Evolutionary conservation across 2,797 vertebrate genomes (phyloP).

Genomic region (Anisognathus igniventris): DNA sequence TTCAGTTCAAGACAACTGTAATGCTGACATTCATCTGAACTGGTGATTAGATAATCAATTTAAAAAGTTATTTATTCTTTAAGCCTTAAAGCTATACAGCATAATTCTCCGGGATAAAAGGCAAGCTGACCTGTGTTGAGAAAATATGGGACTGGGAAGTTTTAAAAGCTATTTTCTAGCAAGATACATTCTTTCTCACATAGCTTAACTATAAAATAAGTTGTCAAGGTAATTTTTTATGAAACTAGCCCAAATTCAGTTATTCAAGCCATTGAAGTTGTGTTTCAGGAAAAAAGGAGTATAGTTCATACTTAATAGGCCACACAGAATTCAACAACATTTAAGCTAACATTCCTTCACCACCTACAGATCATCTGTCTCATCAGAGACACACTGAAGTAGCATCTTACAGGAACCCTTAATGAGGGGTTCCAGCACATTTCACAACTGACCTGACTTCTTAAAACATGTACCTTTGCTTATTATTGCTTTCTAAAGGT

Average conservation of each 20-base stretch:
- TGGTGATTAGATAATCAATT: neutral
- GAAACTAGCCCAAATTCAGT: neutral
- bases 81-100: neutral
- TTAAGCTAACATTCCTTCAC: neutral
- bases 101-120: neutral
- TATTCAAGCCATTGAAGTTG: neutral
- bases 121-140: neutral
- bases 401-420: neutral
- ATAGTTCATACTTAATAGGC: neutral
- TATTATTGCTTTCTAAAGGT: neutral
- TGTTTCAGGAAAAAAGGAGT: neutral
- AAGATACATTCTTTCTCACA: neutral
- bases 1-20: neutral
- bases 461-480: neutral
- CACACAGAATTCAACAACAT: neutral
- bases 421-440: neutral
- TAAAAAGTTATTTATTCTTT: neutral
- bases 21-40: neutral
- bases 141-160: neutral
- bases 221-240: neutral
- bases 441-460: neutral
- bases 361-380: neutral
- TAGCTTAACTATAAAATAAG: neutral
- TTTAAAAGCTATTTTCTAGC: neutral
- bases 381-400: neutral